These are phyloP conservation scores for Chlorops oryzae DNA, from an alignment of 1,140 invertebrate species.

Conservation along the genomic window DNA sequence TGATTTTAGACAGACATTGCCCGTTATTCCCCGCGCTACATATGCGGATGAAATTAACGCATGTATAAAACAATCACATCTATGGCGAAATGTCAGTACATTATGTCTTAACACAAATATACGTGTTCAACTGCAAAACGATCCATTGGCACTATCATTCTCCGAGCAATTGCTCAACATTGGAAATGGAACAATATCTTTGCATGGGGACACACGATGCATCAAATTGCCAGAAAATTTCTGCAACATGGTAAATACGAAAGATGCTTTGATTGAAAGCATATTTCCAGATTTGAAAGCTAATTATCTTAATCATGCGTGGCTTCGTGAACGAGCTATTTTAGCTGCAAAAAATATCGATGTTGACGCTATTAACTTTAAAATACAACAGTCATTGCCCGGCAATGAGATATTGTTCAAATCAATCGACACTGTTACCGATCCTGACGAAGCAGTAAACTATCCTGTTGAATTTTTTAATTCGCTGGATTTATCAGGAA, in stretches of 20 bases:
- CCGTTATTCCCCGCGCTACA: no score
- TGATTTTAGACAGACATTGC: no score
- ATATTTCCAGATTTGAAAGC: slow-evolving; percentile 42
- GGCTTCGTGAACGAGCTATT: slow-evolving; percentile 36
- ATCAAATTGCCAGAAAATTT: slow-evolving; percentile 44
- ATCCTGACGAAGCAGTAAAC: slow-evolving; percentile 39
- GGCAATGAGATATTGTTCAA: slow-evolving; percentile 34
- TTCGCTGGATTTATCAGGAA: slow-evolving; percentile 41
- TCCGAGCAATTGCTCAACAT: no score
- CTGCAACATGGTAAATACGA: slow-evolving; percentile 25
- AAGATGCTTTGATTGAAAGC: slow-evolving; percentile 38
- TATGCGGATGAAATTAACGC: slow-evolving; percentile 17
- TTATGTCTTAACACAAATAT: slow-evolving; percentile 8
- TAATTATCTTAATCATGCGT: slow-evolving; percentile 44
- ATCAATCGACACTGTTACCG: slow-evolving; percentile 41
- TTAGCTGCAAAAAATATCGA: slow-evolving; percentile 36
- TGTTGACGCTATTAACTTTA: slow-evolving; percentile 38
- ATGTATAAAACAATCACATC: slow-evolving; percentile 6
- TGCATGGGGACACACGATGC: slow-evolving; percentile 29
- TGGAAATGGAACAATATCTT: slow-evolving; percentile 41
- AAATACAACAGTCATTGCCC: slow-evolving; percentile 32
- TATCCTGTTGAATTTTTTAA: slow-evolving; percentile 49
- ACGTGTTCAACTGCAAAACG: slow-evolving; percentile 10
- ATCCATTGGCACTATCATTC: slow-evolving; percentile 1
- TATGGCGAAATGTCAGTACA: no score